Percentiles rank a stretch among this genome's conserved stretches.
These are phyloP conservation scores for Notolabrus celidotus DNA, from an alignment of 2,797 vertebrate species.

Conservation along the genomic window DNA sequence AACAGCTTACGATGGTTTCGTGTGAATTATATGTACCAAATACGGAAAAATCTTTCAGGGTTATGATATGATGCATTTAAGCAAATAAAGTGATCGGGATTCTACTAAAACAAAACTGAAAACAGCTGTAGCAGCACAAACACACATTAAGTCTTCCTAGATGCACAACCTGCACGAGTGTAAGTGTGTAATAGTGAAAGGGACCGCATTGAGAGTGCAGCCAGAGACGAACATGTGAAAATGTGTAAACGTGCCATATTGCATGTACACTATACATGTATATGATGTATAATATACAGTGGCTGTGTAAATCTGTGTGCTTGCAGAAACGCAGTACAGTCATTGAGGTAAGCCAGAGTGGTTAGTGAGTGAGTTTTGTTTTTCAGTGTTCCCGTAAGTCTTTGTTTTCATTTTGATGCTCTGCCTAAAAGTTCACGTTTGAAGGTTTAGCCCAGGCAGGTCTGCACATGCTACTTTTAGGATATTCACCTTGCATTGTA, in stretches of 20 bases:
- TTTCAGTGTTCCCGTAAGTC: slow-evolving; percentile 69
- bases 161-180: slow-evolving; percentile 3
- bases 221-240: slow-evolving; percentile 7
- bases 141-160: slow-evolving; percentile 19
- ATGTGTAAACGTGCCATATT: slow-evolving; percentile 4
- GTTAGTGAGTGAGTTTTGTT: slow-evolving; percentile 63
- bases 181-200: slow-evolving; percentile 21
- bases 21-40: neutral
- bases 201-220: slow-evolving; percentile 9
- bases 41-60: neutral
- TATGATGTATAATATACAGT: slow-evolving; percentile 10
- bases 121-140: slow-evolving; percentile 1
- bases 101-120: slow-evolving; percentile 27
- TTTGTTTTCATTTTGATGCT: slow-evolving; percentile 55
- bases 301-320: slow-evolving; percentile 26
- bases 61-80: slow-evolving; percentile 6
- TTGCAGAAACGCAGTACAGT: slow-evolving; percentile 32
- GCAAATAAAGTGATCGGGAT: neutral
- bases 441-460: neutral
- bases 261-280: neutral
- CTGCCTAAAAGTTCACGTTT: slow-evolving; percentile 28
- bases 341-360: slow-evolving; percentile 74
- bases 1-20: neutral
- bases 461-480: too few relatives aligned
- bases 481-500: too few relatives aligned